A percentile compares a stretch with the other conserved stretches of the same genome.
Conservation (phyloP, 2,113 vertebrate genomes). For the Apodemus speciosus region DNA sequence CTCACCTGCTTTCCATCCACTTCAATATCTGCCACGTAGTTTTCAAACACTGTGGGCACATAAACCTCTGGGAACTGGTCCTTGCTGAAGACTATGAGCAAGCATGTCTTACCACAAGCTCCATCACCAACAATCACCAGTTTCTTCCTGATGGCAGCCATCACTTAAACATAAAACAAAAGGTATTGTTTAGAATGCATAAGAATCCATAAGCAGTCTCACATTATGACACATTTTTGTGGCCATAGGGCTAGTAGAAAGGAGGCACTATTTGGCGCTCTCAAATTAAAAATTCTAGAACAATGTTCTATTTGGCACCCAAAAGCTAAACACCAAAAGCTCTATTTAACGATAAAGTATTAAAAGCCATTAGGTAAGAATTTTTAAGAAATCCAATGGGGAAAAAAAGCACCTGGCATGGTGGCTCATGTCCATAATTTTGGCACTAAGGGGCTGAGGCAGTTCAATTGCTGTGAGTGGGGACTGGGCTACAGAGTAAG, state of each 20-base stretch:
- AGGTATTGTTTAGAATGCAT: neutral
- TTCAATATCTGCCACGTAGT: conserved; percentile 99
- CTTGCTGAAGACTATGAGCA: conserved; percentile 99
- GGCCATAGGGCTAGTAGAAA: neutral
- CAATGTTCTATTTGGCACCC: neutral
- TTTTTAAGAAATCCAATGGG: conserved; percentile 3
- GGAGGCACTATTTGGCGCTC: neutral
- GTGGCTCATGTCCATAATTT: neutral
- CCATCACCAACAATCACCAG: conserved; percentile 99
- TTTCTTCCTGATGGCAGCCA: conserved; percentile 99
- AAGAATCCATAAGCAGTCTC: neutral
- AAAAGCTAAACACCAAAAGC: neutral
- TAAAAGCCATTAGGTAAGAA: neutral
- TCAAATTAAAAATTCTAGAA: conserved; percentile 43
- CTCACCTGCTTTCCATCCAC: conserved; percentile 97
- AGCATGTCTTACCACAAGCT: conserved; percentile 98
- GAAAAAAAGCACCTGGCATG: neutral
- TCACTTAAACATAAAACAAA: conserved; percentile 86
- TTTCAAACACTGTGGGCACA: conserved; percentile 98
- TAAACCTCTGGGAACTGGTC: conserved; percentile 99
- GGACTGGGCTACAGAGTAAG: neutral
- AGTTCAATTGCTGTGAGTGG: neutral
- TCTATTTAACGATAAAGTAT: conserved; percentile 13
- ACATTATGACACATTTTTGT: neutral
- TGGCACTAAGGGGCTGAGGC: neutral